phyloP scores from a whole-genome alignment of 1,140 invertebrate species.

The Pollicipes pollicipes region DNA sequence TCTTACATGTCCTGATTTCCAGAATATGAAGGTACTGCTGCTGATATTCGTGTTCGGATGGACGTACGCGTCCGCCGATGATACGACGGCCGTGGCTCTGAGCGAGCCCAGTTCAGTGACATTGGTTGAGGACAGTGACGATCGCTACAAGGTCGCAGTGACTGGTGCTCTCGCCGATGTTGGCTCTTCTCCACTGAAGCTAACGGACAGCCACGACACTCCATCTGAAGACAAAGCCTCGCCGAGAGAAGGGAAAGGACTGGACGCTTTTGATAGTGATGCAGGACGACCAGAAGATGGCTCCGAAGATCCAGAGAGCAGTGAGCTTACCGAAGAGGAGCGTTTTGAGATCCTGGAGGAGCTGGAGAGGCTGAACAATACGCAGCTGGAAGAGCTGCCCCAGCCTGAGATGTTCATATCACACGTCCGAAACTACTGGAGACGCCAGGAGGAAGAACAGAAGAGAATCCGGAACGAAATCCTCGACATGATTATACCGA shows the following conservation, averaged over 20 bases:
- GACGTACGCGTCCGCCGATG: background rate
- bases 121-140: background rate
- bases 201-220: too few species aligned
- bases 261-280: too few species aligned
- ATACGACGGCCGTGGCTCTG: background rate
- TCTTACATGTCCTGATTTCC: background rate
- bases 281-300: background rate
- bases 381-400: background rate
- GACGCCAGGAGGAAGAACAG: background rate
- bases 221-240: too few species aligned
- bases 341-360: background rate
- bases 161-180: background rate
- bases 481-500: background rate
- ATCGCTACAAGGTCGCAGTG: background rate
- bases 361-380: slow-evolving; percentile 5
- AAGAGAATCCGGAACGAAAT: background rate
- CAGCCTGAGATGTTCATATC: background rate
- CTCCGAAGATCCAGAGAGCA: background rate
- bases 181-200: too few species aligned
- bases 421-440: background rate
- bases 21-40: background rate
- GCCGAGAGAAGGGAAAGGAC: too few species aligned
- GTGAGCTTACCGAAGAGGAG: background rate
- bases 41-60: background rate
- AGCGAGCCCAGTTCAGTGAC: background rate